These are phyloP conservation scores for Holothuria leucospilota DNA, from an alignment of 53 echinoderm and acorn worm genomes.

Conservation along the genomic window DNA sequence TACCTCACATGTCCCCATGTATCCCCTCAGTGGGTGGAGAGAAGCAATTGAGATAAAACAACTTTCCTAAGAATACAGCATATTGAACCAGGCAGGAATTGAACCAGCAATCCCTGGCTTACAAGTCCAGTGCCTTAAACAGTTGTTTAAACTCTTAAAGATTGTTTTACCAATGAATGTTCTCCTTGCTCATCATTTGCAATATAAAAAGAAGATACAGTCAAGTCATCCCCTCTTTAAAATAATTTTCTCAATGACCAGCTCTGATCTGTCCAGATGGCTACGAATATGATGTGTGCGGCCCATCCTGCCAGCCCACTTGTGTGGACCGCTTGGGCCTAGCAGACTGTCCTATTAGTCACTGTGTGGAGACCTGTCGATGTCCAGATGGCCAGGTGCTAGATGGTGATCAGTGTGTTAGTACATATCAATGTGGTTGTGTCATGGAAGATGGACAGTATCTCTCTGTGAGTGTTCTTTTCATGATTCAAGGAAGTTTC, in stretches of 20 bases:
- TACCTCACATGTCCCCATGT: too few relatives aligned
- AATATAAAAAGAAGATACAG: too few relatives aligned
- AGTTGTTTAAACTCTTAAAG: too few relatives aligned
- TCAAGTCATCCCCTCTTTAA: conserved; percentile 7
- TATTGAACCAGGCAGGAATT: too few relatives aligned
- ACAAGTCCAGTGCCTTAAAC: too few relatives aligned
- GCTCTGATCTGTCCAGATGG: conserved; percentile 43
- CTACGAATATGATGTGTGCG: conserved; percentile 38
- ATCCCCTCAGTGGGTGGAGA: too few relatives aligned
- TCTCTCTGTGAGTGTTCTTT: conserved; percentile 54
- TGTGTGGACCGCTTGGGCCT: conserved; percentile 55
- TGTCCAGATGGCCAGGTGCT: conserved; percentile 81
- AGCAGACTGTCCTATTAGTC: conserved; percentile 9
- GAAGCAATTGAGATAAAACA: too few relatives aligned
- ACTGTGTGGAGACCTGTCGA: conserved; percentile 75
- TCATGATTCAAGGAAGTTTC: too few relatives aligned
- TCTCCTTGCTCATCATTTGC: too few relatives aligned
- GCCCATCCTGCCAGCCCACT: conserved; percentile 73
- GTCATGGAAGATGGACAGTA: conserved; percentile 66
- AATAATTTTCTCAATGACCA: conserved; percentile 39
- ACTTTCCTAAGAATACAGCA: too few relatives aligned
- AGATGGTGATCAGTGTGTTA: conserved; percentile 78
- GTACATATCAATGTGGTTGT: conserved; percentile 79
- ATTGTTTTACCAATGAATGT: too few relatives aligned
- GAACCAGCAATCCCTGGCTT: too few relatives aligned